Conservation (phyloP, 2,797 vertebrate species). For the Scleropages formosus region DNA sequence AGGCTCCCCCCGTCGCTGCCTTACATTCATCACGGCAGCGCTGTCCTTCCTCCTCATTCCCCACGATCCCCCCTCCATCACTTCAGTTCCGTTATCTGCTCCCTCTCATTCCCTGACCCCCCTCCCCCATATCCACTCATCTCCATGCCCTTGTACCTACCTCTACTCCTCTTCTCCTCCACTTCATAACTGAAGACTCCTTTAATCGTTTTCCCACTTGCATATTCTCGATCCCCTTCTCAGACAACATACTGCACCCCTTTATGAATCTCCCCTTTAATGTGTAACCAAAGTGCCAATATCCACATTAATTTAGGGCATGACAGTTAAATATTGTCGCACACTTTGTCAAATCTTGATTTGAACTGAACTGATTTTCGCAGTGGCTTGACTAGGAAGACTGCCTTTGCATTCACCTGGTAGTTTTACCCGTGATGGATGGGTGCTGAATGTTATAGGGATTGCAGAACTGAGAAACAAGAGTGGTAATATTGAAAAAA, state of each 20-base stretch:
- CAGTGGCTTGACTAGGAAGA: no score
- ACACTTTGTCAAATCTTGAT: no score
- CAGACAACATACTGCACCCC: background rate
- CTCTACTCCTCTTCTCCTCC: background rate
- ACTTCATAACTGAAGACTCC: no score
- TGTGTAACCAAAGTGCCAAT: background rate
- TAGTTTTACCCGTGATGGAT: no score
- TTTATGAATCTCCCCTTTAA: background rate
- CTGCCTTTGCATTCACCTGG: no score
- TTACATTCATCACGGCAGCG: slow-evolving; percentile 15
- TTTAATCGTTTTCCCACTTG: background rate
- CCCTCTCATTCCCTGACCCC: background rate
- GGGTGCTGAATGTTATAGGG: no score
- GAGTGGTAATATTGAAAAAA: no score
- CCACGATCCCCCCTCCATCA: background rate
- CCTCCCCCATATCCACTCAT: background rate
- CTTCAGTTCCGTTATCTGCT: slow-evolving; percentile 19
- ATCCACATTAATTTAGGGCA: background rate
- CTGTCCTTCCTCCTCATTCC: background rate
- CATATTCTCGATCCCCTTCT: background rate
- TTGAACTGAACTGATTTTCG: no score
- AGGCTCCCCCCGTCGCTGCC: background rate
- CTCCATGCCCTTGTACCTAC: background rate
- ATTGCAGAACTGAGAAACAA: no score
- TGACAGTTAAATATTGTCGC: background rate